Evolutionary conservation across 2,797 vertebrate genomes (phyloP).

Genomic region (Amblyraja radiata): DNA sequence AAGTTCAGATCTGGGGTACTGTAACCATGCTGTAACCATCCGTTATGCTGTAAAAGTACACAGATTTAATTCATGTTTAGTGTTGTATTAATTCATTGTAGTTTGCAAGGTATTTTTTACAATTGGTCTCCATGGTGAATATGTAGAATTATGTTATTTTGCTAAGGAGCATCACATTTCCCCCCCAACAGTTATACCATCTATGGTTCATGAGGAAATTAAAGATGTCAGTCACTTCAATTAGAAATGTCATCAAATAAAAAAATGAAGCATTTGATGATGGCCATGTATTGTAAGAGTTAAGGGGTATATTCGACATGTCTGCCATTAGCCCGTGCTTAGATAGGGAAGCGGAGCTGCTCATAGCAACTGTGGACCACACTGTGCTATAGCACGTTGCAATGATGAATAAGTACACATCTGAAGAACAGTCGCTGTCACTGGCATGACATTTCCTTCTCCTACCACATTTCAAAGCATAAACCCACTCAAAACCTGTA

Average conservation of each 20-base stretch:
- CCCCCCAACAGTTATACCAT: neutral
- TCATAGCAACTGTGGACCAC: slow-evolving; percentile 27
- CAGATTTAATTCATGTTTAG: neutral
- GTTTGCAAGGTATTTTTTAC: neutral
- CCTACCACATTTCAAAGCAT: slow-evolving; percentile 14
- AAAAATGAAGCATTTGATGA: neutral
- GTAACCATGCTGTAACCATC: neutral
- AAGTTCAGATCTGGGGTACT: neutral
- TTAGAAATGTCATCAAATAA: slow-evolving; percentile 17
- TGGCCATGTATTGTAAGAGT: neutral
- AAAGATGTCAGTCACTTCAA: neutral
- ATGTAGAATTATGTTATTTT: neutral
- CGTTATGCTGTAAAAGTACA: neutral
- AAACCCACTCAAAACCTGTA: neutral
- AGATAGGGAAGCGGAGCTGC: slow-evolving; percentile 24
- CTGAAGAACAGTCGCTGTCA: neutral
- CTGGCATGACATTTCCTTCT: neutral
- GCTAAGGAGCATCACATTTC: neutral
- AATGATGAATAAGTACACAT: slow-evolving; percentile 35
- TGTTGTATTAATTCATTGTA: neutral
- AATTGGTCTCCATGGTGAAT: neutral
- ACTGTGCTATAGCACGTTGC: neutral
- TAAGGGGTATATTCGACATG: slow-evolving; percentile 20
- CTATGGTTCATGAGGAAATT: neutral
- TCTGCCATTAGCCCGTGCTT: slow-evolving; percentile 30